Evolutionary conservation across 2,888 invertebrate genomes (phyloP).

Genomic region (Drosophila barbarae): DNA sequence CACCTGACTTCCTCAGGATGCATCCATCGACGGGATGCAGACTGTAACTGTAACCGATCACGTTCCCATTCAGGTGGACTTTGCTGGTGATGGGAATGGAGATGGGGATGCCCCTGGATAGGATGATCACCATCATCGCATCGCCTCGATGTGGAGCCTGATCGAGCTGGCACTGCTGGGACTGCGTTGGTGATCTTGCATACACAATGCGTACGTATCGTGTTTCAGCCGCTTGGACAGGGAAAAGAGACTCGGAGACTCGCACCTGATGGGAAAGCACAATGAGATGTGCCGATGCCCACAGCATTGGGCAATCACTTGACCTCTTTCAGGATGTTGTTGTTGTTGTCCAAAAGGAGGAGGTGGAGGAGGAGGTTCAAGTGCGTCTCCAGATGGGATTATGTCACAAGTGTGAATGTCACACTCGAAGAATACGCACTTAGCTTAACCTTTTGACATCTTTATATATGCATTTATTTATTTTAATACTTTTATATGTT

Average conservation of each 20-base stretch:
- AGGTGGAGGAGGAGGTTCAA: conserved; percentile 59
- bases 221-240: conserved; percentile 63
- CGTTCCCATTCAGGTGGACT: conserved; percentile 24
- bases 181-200: conserved; percentile 65
- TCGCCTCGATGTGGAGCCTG: conserved; percentile 5
- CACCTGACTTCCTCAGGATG: conserved; percentile 79
- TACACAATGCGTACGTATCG: conserved; percentile 77
- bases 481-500: too few species aligned
- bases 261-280: conserved; percentile 78
- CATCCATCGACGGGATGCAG: conserved; percentile 41
- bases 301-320: conserved; percentile 68
- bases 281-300: conserved; percentile 59
- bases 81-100: too few species aligned
- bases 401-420: conserved; percentile 56
- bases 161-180: conserved; percentile 3
- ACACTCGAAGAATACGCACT: conserved; percentile 6
- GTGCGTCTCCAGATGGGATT: conserved; percentile 59
- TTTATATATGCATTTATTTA: too few species aligned
- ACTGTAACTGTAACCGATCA: conserved; percentile 48
- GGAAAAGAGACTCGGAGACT: conserved; percentile 14
- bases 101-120: neutral
- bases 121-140: conserved; percentile 22
- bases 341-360: conserved; percentile 47
- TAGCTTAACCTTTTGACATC: neutral
- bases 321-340: conserved; percentile 78